phyloP scores from a whole-genome alignment of 2,888 invertebrate genomes.

The Sinotaia quadrata region DNA sequence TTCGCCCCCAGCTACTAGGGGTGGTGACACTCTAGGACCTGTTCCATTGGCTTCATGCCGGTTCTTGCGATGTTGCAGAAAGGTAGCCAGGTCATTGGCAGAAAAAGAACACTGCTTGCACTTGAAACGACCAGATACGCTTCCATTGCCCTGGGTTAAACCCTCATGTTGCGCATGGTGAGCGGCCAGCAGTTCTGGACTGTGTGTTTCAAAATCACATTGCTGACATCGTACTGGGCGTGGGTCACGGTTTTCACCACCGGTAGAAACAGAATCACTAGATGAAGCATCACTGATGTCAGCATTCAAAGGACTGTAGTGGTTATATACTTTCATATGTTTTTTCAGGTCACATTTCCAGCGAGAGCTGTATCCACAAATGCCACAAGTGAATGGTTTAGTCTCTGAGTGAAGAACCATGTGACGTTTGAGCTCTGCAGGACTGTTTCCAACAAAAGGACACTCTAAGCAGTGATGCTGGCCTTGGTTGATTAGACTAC shows the following conservation, averaged over 20 bases:
- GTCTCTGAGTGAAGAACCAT: slow-evolving; percentile 67
- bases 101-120: slow-evolving; percentile 64
- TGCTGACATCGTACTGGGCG: slow-evolving; percentile 53
- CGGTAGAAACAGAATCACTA: slow-evolving; percentile 11
- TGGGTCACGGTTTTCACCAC: slow-evolving; percentile 34
- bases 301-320: slow-evolving; percentile 37
- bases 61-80: slow-evolving; percentile 59
- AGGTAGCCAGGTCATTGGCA: slow-evolving; percentile 59
- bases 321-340: slow-evolving; percentile 67
- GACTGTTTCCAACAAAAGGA: slow-evolving; percentile 65
- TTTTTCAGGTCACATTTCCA: slow-evolving; percentile 72
- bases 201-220: slow-evolving; percentile 54
- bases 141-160: slow-evolving; percentile 56
- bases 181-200: slow-evolving; percentile 52
- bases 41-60: not conserved
- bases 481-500: slow-evolving; percentile 54
- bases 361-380: slow-evolving; percentile 68
- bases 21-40: slow-evolving; percentile 32
- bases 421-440: slow-evolving; percentile 68
- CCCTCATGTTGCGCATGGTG: too few species aligned
- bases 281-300: not conserved
- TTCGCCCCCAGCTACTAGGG: slow-evolving; percentile 16
- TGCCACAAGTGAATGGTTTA: slow-evolving; percentile 66
- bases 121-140: slow-evolving; percentile 46
- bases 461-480: slow-evolving; percentile 65